phyloP scores from a whole-genome alignment of 37 sponge, comb jelly and placozoan species.

The Axinella damicornis region DNA sequence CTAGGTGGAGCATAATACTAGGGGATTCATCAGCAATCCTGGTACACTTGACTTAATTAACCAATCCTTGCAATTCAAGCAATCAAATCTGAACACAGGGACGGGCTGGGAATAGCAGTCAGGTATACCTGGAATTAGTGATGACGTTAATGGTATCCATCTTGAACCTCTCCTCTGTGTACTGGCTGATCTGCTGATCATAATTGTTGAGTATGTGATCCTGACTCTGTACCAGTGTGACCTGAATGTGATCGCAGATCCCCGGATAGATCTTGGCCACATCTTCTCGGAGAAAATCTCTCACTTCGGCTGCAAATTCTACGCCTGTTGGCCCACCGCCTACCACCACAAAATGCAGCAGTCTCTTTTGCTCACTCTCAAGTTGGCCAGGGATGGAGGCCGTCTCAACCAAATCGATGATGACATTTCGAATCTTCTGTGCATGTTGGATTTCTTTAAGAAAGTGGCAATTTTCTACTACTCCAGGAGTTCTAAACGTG shows the following conservation, averaged over 20 bases:
- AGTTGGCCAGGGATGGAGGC: slow-evolving; percentile 74
- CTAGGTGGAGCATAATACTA: too few relatives aligned
- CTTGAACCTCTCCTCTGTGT: slow-evolving; percentile 63
- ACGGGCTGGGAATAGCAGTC: too few relatives aligned
- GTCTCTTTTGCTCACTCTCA: slow-evolving; percentile 55
- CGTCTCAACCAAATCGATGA: slow-evolving; percentile 72
- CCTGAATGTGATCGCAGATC: slow-evolving; percentile 1
- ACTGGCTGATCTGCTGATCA: slow-evolving; percentile 68
- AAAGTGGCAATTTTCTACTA: slow-evolving; percentile 57
- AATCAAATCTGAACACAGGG: too few relatives aligned
- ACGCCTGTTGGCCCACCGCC: slow-evolving; percentile 85
- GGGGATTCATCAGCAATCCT: too few relatives aligned
- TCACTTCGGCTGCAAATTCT: slow-evolving; percentile 80
- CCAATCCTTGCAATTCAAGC: too few relatives aligned
- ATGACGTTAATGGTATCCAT: slow-evolving; percentile 44
- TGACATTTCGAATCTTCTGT: slow-evolving; percentile 46
- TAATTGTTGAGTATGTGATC: slow-evolving; percentile 72
- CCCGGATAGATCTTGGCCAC: slow-evolving; percentile 54
- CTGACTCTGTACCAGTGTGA: slow-evolving; percentile 70
- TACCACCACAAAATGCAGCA: slow-evolving; percentile 71
- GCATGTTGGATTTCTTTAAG: slow-evolving; percentile 75
- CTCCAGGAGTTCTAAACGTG: slow-evolving; percentile 72
- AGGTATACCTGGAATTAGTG: slow-evolving; percentile 41
- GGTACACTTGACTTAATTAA: too few relatives aligned
- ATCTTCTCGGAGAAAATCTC: slow-evolving; percentile 75